These are phyloP conservation scores for Myoxocephalus aenaeus DNA, from an alignment of 2,797 vertebrate species.

Conservation along the genomic window DNA sequence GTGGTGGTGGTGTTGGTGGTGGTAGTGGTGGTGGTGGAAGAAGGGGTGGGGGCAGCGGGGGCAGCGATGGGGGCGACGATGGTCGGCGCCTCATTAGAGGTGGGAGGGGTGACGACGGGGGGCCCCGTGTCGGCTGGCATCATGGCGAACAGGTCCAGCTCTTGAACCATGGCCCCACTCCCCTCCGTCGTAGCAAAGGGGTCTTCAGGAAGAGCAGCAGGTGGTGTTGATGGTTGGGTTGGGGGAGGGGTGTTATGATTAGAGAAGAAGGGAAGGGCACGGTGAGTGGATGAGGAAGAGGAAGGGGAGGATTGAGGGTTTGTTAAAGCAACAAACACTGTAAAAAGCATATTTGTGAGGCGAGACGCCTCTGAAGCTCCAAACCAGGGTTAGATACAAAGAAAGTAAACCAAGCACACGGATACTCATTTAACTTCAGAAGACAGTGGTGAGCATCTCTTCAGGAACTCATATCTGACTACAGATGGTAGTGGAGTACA, in stretches of 20 bases:
- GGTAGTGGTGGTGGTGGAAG: conserved; percentile 86
- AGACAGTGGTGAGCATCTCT: background rate
- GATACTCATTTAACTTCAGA: conserved; percentile 50
- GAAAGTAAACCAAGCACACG: conserved; percentile 34
- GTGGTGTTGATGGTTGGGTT: conserved; percentile 68
- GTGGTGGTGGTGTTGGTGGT: conserved; percentile 79
- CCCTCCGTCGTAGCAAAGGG: conserved; percentile 98
- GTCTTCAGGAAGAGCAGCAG: conserved; percentile 86
- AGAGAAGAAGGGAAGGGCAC: conserved; percentile 65
- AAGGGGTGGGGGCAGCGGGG: conserved; percentile 82
- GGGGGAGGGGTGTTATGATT: conserved; percentile 80
- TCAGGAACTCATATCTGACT: background rate
- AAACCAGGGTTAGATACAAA: conserved; percentile 46
- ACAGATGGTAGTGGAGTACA: background rate
- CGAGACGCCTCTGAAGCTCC: conserved; percentile 39
- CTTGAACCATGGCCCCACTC: conserved; percentile 92
- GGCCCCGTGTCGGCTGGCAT: conserved; percentile 90
- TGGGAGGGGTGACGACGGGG: conserved; percentile 84
- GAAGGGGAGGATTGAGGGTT: conserved; percentile 50
- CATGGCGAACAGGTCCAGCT: conserved; percentile 99
- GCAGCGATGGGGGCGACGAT: conserved; percentile 84
- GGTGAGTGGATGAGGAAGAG: conserved; percentile 41
- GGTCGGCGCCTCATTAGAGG: conserved; percentile 81
- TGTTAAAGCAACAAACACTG: conserved; percentile 73
- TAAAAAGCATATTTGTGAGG: conserved; percentile 68